phyloP scores from a whole-genome alignment of 2,888 invertebrate genomes.

The Xylocampa areola region DNA sequence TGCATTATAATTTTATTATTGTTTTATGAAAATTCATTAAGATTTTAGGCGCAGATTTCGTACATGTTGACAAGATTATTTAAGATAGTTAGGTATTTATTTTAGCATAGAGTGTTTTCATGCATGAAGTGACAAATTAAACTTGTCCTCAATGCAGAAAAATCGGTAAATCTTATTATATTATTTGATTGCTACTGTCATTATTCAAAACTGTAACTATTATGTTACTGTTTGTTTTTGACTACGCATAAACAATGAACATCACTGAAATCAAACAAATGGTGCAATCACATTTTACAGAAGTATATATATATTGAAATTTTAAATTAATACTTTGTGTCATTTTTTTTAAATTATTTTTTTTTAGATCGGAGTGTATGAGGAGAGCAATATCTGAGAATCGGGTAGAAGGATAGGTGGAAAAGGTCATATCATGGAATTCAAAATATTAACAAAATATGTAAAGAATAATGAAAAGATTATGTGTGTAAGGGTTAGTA shows the following conservation, averaged over 20 bases:
- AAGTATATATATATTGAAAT: conserved; percentile 60
- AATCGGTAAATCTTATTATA: conserved; percentile 73
- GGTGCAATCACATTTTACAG: conserved; percentile 78
- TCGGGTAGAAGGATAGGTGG: conserved; percentile 77
- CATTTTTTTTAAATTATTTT: conserved; percentile 63
- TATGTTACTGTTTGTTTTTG: conserved; percentile 66
- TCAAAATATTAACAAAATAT: conserved; percentile 79
- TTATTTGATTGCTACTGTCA: conserved; percentile 78
- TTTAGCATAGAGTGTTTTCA: conserved; percentile 88
- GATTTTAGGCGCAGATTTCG: conserved; percentile 87
- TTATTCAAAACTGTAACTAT: conserved; percentile 70
- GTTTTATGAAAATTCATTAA: conserved; percentile 87
- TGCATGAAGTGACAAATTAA: conserved; percentile 77
- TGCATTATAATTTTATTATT: conserved; percentile 90
- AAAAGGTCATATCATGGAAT: conserved; percentile 88
- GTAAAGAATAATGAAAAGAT: conserved; percentile 77
- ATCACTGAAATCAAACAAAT: conserved; percentile 69
- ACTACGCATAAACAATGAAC: conserved; percentile 68
- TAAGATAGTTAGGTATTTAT: conserved; percentile 90
- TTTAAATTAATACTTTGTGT: conserved; percentile 47
- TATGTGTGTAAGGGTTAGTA: conserved; percentile 81
- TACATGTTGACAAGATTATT: conserved; percentile 88
- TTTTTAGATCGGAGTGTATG: conserved; percentile 67
- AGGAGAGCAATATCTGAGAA: conserved; percentile 82
- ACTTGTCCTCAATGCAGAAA: conserved; percentile 75